Conservation (phyloP, 2,113 vertebrate genomes). For the Python bivittatus region DNA sequence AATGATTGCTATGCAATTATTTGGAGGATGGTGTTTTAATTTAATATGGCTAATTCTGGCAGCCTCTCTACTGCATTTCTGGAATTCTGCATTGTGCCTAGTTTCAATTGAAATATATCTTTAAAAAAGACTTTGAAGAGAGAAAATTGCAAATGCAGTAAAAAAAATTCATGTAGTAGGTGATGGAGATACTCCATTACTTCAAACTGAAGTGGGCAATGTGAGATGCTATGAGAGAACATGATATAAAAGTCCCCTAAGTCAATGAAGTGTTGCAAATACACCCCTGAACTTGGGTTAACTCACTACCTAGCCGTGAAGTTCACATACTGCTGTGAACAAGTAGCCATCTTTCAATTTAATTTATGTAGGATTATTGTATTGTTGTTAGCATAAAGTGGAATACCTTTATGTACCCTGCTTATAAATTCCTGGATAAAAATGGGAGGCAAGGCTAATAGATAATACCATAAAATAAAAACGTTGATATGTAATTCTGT, state of each 20-base stretch:
- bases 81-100: too few species aligned
- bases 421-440: not conserved
- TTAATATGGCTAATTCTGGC: too few species aligned
- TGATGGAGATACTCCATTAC: too few species aligned
- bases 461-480: not conserved
- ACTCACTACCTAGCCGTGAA: not conserved
- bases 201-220: too few species aligned
- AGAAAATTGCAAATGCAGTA: too few species aligned
- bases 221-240: too few species aligned
- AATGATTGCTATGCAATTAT: too few species aligned
- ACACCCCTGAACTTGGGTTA: not conserved
- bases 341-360: not conserved
- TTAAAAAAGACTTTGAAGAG: too few species aligned
- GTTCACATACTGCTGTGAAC: not conserved
- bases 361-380: not conserved
- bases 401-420: not conserved
- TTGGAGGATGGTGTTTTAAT: too few species aligned
- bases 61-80: too few species aligned
- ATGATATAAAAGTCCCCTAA: not conserved
- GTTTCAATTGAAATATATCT: too few species aligned
- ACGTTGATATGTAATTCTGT: not conserved
- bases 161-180: too few species aligned
- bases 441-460: not conserved
- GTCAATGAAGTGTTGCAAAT: not conserved
- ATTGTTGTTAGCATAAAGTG: not conserved